These are phyloP conservation scores for Huso huso DNA, from an alignment of 2,797 vertebrate species.

Conservation along the genomic window DNA sequence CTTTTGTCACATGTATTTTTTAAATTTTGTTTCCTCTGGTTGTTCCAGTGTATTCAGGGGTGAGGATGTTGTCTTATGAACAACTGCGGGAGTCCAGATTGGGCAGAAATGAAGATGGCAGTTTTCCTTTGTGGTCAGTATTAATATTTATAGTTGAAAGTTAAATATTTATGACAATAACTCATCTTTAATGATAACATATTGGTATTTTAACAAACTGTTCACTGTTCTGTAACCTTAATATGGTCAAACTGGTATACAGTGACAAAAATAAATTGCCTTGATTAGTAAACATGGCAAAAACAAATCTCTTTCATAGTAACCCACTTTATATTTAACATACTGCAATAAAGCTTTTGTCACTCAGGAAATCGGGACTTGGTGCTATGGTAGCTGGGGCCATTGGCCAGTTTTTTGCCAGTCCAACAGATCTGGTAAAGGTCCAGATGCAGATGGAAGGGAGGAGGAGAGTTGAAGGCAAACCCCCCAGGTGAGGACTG, in stretches of 20 bases:
- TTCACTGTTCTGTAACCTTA: too few relatives aligned
- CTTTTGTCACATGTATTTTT: too few relatives aligned
- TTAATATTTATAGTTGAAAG: not conserved
- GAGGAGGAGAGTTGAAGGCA: slow-evolving; percentile 63
- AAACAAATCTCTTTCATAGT: too few relatives aligned
- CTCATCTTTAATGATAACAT: too few relatives aligned
- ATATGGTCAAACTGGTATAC: too few relatives aligned
- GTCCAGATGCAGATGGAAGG: slow-evolving; percentile 86
- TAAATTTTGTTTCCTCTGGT: too few relatives aligned
- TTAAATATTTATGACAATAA: not conserved
- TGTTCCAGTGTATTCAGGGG: slow-evolving; percentile 65
- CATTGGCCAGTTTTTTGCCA: slow-evolving; percentile 72
- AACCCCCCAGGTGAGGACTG: slow-evolving; percentile 53
- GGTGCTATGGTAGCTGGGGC: slow-evolving; percentile 67
- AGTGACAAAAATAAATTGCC: too few relatives aligned
- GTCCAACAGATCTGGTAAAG: slow-evolving; percentile 74
- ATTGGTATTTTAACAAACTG: too few relatives aligned
- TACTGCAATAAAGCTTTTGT: slow-evolving; percentile 8
- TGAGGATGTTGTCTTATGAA: slow-evolving; percentile 71
- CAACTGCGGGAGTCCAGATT: slow-evolving; percentile 66
- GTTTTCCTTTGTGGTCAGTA: slow-evolving; percentile 70
- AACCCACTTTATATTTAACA: too few relatives aligned
- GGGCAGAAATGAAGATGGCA: slow-evolving; percentile 54
- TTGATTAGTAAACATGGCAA: too few relatives aligned
- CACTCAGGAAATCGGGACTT: slow-evolving; percentile 64